A percentile compares a stretch with the other conserved stretches of the same genome.
Evolutionary conservation across 2,888 invertebrate genomes (phyloP).

Genomic region (Aelia acuminata): DNA sequence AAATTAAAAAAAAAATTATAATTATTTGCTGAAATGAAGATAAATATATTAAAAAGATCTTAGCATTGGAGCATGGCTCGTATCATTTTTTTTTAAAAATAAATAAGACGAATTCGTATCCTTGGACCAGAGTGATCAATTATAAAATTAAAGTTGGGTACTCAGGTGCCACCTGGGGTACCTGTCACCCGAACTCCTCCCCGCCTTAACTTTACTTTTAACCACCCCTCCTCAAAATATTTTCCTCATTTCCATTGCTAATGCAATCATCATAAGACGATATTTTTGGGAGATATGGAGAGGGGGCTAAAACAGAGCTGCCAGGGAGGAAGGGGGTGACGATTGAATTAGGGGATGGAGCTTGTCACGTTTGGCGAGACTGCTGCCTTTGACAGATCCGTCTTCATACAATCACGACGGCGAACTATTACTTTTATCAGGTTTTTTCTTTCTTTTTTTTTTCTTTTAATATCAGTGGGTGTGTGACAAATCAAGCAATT

Average conservation of each 20-base stretch:
- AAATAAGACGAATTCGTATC: background rate
- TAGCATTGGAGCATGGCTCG: no score
- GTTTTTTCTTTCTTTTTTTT: background rate
- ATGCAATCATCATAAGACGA: slow-evolving; percentile 40
- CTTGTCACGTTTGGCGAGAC: slow-evolving; percentile 32
- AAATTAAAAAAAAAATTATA: no score
- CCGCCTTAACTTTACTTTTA: background rate
- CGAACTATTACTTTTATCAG: background rate
- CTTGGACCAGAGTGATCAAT: background rate
- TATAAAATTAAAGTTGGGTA: background rate
- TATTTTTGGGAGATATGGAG: background rate
- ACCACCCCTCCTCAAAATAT: no score
- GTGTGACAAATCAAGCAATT: background rate
- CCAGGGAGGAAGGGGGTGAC: background rate
- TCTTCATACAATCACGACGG: background rate
- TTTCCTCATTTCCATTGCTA: slow-evolving; percentile 34
- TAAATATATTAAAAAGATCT: no score
- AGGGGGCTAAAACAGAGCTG: background rate
- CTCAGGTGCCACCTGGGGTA: background rate
- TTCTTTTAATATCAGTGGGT: background rate
- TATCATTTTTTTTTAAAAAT: background rate
- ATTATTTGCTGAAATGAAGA: no score
- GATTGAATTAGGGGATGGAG: slow-evolving; percentile 15
- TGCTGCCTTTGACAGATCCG: slow-evolving; percentile 24
- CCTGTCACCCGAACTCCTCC: background rate